phyloP scores from a whole-genome alignment of 2,113 vertebrate species.

The Arvicanthis niloticus region DNA sequence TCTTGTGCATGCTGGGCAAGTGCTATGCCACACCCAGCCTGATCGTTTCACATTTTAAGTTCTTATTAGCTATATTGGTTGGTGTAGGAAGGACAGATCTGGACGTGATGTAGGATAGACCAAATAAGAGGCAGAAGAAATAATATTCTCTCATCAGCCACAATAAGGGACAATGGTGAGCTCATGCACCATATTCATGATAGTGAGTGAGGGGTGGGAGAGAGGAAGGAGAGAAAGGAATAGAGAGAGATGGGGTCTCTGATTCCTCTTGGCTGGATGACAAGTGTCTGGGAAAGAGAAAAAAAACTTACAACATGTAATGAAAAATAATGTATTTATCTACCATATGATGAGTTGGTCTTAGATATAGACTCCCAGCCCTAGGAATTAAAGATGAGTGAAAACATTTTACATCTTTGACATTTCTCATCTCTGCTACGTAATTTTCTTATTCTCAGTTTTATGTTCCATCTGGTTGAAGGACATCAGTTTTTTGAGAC shows the following conservation, averaged over 20 bases:
- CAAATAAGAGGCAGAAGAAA: background rate
- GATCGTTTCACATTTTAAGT: background rate
- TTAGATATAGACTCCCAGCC: background rate
- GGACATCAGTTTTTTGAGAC: background rate
- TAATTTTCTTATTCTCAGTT: background rate
- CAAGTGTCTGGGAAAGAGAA: background rate
- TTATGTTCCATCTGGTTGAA: background rate
- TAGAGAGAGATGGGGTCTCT: background rate
- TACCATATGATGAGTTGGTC: background rate
- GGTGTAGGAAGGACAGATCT: background rate
- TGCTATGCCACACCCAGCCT: background rate
- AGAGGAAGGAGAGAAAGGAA: background rate
- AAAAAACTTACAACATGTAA: background rate
- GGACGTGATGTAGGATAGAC: background rate
- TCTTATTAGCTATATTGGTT: background rate
- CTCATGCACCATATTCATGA: background rate
- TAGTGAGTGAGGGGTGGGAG: background rate
- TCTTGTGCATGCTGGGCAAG: background rate
- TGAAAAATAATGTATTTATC: background rate
- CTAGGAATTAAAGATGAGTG: background rate
- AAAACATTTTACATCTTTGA: background rate
- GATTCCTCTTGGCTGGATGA: background rate
- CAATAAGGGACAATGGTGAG: background rate
- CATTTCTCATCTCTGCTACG: background rate
- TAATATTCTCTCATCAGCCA: background rate